phyloP scores from a whole-genome alignment of 2,113 vertebrate genomes.

The Sardina pilchardus region DNA sequence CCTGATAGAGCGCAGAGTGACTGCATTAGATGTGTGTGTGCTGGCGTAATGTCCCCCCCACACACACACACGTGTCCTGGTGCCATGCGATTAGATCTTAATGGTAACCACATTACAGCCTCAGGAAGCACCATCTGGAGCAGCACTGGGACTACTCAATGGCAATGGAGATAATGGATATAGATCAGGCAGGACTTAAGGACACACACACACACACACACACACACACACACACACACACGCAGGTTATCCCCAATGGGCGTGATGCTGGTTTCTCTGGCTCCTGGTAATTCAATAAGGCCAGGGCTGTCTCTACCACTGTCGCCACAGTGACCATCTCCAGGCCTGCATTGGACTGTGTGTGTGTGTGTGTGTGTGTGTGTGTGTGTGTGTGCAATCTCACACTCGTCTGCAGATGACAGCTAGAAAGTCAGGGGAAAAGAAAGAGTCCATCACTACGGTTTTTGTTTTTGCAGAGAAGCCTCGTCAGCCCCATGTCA shows the following conservation, averaged over 20 bases:
- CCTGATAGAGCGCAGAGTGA: too few species aligned
- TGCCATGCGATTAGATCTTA: too few species aligned
- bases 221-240: neutral
- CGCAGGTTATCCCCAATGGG: neutral
- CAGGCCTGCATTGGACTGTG: neutral
- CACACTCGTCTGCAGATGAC: neutral
- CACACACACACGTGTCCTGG: too few species aligned
- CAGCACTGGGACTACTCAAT: neutral
- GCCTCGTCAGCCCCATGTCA: slow-evolving; percentile 32
- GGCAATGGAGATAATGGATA: neutral
- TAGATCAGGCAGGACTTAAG: neutral
- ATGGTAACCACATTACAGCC: too few species aligned
- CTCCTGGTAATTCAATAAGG: neutral
- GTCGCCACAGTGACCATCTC: neutral
- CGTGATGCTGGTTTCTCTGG: neutral
- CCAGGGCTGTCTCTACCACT: neutral
- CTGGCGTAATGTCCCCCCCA: too few species aligned
- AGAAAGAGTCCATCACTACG: neutral
- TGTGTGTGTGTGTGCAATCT: neutral
- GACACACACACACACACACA: neutral
- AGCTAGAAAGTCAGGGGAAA: neutral
- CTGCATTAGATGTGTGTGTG: too few species aligned
- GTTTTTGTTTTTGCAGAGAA: neutral
- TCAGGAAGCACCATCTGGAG: too few species aligned
- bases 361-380: slow-evolving; percentile 1